Base-by-base conservation (phyloP, 2,113 vertebrate genomes). In the Gadus chalcogrammus region DNA sequence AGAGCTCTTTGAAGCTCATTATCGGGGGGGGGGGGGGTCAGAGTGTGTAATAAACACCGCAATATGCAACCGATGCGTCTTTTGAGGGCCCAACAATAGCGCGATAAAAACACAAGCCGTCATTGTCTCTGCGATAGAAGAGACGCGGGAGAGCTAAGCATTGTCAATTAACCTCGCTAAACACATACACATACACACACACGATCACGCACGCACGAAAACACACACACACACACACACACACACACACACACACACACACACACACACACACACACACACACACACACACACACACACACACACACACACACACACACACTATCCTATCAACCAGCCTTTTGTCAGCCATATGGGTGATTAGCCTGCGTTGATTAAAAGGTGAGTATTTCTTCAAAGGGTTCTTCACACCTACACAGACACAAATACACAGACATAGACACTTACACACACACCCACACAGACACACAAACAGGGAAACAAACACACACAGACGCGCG, bases 321-420 rank as follows among this genome's bases (percentile, higher is more conserved):
- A 68, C 72, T 65, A 68, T 82, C 65, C 24, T 55, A 73, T 72
- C 80, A 83, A 74, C 61, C 74, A 81, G 82, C 73, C 78, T 66
- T 82, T 85, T 84, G 83, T 84, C 76, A 87, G 76, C 74, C 84
- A 89, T 85, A 87, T 86, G 84, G 85, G 65, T 84, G 85, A 88
- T 88, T 85, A 88, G 71, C 74, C 64, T 67, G 7, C 76, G 63
- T 76, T 88, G 81, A 88, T 88, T 89, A 89, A 89, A 89, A 86
- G 71, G 56, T 53, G 68, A 77, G 80, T 82, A 55, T 73, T 67
- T 16, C 84, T 84, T 89, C 87, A 89, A 88, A 88, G 70, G 69
- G 67, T 72, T 79, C 74, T 76, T 72, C 66, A 88, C 79, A 75
- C 86, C 81, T 85, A 75, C 81, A 83, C 79, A 84, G 59, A 70